Base-by-base conservation (phyloP, 2,113 vertebrate species). In the Struthidea cinerea region DNA sequence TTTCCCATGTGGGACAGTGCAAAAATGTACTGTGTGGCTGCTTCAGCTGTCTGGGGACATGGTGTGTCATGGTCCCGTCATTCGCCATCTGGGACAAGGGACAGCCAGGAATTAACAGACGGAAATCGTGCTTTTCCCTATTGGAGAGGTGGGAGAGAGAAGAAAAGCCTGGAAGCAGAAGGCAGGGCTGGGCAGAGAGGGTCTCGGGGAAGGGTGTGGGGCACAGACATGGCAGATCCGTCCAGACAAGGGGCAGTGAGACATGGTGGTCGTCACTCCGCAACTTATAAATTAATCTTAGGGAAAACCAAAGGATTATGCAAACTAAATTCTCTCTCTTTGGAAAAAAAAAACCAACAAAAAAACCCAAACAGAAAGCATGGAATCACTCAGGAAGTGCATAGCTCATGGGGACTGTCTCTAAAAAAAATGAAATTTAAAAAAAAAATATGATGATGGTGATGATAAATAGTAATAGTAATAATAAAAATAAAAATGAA, bases 171-270 rank as follows among this genome's bases (percentile, higher is more conserved):
- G 85, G 73, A 84, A 96, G 60, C 52, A 93, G 60, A 93, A 93
- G 67, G 63, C 55, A 96, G 55, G 50, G 27, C 15, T 76, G 70
- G 44, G 53, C 44, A 61, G 7, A 75, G 79, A 85, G 71, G 53
- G 42, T 63, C 67, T 11, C 14, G 39, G 55, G 85, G 49, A 94
- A 90, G n/a, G 44, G 11, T 39, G 20, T 52, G 41, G 44, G 71
- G n/a, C 60, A 86, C 57, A 91, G 30, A 88, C 85, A 96, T 64
- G 85, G 79, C 69, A 93, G 71, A 94, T 86, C 44, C 0, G 2
- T 92, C 88, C 91, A 93, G 75, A 95, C 91, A 94, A 84, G 81
- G 47, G 32, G 56, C 30, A 35, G 37, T 37, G n/a, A 86, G 78
- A 91, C 42, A 65, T 53, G 52, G 44, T 77, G 47, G 11, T 10